phyloP scores from a whole-genome alignment of 2,113 vertebrate genomes.

The Tupaia tana region DNA sequence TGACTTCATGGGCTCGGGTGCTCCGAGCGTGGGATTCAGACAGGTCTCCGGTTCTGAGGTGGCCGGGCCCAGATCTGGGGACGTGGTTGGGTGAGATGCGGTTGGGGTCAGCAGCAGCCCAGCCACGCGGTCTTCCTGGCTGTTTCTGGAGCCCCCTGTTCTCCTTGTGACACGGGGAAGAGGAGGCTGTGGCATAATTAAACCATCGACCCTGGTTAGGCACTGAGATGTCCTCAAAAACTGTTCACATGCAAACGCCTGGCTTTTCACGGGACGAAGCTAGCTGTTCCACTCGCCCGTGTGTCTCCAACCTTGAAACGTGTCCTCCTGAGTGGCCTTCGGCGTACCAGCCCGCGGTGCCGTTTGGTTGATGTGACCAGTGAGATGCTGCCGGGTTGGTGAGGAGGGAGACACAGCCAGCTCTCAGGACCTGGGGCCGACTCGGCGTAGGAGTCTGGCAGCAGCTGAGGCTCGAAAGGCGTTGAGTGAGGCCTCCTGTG shows the following conservation, averaged over 20 bases:
- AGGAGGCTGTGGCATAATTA: not conserved
- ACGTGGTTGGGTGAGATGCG: not conserved
- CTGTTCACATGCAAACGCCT: not conserved
- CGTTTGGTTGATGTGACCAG: not conserved
- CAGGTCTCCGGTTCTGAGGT: no score
- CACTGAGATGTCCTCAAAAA: not conserved
- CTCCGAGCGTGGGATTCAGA: no score
- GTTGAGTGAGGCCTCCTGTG: fast-evolving
- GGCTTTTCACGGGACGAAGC: not conserved
- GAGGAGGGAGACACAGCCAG: not conserved
- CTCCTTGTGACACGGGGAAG: not conserved
- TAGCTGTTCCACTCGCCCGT: not conserved
- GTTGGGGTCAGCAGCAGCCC: not conserved
- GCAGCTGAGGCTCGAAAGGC: not conserved
- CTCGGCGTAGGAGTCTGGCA: not conserved
- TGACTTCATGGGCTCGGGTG: not conserved
- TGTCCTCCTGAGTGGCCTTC: not conserved
- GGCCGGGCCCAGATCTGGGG: no score
- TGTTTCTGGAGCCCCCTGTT: not conserved
- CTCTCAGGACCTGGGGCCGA: not conserved
- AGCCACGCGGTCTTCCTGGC: not conserved
- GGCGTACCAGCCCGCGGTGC: fast-evolving
- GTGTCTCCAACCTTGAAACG: fast-evolving
- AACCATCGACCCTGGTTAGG: not conserved
- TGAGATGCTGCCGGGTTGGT: not conserved